Conservation (phyloP, 2,888 invertebrate genomes). For the Linnaemya vulpina region DNA sequence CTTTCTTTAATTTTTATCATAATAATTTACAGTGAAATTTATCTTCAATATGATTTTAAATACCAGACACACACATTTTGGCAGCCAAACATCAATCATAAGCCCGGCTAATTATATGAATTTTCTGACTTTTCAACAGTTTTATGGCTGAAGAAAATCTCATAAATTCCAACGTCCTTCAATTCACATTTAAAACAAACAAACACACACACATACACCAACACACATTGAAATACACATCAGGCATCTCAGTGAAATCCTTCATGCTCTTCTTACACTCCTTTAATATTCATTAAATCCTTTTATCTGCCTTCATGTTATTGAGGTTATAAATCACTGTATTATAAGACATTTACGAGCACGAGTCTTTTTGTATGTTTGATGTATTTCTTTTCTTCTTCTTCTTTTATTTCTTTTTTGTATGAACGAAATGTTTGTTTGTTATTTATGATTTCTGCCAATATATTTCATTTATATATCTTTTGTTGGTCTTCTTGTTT, state of each 20-base stretch:
- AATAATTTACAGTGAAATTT: not conserved
- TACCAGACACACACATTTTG: not conserved
- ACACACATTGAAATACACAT: not conserved
- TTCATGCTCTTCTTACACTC: slow-evolving; percentile 41
- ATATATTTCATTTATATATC: slow-evolving; percentile 34
- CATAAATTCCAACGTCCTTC: slow-evolving; percentile 42
- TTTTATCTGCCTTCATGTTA: slow-evolving; percentile 62
- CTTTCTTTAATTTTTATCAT: no score
- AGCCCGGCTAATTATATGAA: slow-evolving; percentile 29
- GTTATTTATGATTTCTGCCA: slow-evolving; percentile 67
- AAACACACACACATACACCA: not conserved
- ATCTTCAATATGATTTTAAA: not conserved
- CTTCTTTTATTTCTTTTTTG: not conserved
- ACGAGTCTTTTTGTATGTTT: not conserved
- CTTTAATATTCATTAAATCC: slow-evolving; percentile 66
- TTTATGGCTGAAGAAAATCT: slow-evolving; percentile 16
- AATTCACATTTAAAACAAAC: slow-evolving; percentile 22
- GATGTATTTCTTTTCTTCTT: no score
- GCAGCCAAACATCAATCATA: slow-evolving; percentile 24
- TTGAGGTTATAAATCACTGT: slow-evolving; percentile 68
- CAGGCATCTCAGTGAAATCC: slow-evolving; percentile 3
- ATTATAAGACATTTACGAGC: slow-evolving; percentile 65
- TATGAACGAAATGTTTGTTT: slow-evolving; percentile 27
- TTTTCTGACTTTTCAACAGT: slow-evolving; percentile 34
- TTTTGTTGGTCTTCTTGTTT: slow-evolving; percentile 2